A percentile compares a stretch with the other conserved stretches of the same genome.
These are phyloP conservation scores for Agrotis clavis DNA, from an alignment of 2,888 invertebrate species.

Conservation along the genomic window DNA sequence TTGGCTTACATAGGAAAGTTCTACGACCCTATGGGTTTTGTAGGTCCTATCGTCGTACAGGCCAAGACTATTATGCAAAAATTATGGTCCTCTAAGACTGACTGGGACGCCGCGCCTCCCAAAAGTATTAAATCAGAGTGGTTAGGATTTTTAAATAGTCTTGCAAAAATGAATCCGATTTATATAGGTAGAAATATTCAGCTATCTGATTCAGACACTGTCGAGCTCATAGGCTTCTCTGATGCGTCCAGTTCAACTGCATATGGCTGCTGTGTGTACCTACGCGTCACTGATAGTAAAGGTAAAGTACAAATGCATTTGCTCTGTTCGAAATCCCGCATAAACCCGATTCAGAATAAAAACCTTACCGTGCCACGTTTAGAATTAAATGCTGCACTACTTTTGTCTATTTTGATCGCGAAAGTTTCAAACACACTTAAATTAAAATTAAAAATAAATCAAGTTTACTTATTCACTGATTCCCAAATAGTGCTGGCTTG, in stretches of 20 bases:
- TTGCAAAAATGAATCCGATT: background rate
- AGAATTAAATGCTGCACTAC: conserved; percentile 4
- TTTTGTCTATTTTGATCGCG: background rate
- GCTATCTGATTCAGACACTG: background rate
- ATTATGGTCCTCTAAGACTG: no score
- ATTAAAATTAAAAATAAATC: background rate
- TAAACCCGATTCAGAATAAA: conserved; percentile 8
- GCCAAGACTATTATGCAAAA: no score
- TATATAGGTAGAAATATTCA: background rate
- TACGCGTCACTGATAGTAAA: background rate
- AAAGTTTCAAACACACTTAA: background rate
- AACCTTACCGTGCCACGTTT: conserved; percentile 9
- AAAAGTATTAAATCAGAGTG: no score
- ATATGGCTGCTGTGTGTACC: conserved; percentile 9
- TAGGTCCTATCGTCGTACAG: no score
- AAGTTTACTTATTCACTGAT: background rate
- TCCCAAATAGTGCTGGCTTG: background rate
- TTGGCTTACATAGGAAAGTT: no score
- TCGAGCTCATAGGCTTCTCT: conserved; percentile 3
- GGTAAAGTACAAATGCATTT: conserved; percentile 1
- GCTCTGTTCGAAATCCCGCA: conserved; percentile 1
- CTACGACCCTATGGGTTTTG: no score
- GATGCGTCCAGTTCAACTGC: conserved; percentile 12
- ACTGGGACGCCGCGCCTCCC: no score
- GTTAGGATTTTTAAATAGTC: background rate